Base-by-base conservation (phyloP, 1,140 invertebrate species). In the Penaeus vannamei region DNA sequence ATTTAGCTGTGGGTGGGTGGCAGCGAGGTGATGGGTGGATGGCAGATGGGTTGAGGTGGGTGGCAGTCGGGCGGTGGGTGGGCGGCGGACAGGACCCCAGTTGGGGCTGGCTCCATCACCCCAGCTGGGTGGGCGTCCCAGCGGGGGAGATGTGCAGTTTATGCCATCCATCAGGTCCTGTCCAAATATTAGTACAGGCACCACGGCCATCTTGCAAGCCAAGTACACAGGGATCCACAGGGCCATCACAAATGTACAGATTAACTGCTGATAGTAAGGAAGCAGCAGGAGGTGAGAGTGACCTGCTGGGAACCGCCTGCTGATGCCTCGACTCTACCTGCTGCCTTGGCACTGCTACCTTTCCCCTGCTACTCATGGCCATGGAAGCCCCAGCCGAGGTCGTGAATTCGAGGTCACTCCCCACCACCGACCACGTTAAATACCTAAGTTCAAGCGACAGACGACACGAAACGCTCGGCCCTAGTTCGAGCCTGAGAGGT, bases 151-250 rank as follows among this genome's bases (percentile, higher is more conserved):
- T 46, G 87, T 89, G 87, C 87, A 89, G 87, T 89, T 89, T 89
- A 89, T 89, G 87, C 87, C 69, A 89, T 89, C 87, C 87, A 89
- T 89, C 87, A 89, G 87, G 82, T 23, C 87, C 87, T 89, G 87
- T 89, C 87, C 87, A 89, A 89, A 89, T 89, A 89, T 89, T 89
- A 89, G 87, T 89, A 89, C 87, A 89, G 87, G 69, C 87, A 84
- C 87, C 87, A 77, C 82, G 87, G 82, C 87, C 87, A 89, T 89
- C 87, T 84, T 89, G 87, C 87, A 89, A 89, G 87, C 87, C 87
- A 89, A 89, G 87, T 89, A 89, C 87, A 89, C 87, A 89, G 87
- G 81, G 81, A 32, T 84, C 87, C 87, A 62, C 61, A 69, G 77
- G 87, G 82, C 81, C 87, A 84, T 89, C 87, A 89, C 87, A 89